phyloP scores from a whole-genome alignment of 2,113 vertebrate genomes.

The Emydura subglobosa region DNA sequence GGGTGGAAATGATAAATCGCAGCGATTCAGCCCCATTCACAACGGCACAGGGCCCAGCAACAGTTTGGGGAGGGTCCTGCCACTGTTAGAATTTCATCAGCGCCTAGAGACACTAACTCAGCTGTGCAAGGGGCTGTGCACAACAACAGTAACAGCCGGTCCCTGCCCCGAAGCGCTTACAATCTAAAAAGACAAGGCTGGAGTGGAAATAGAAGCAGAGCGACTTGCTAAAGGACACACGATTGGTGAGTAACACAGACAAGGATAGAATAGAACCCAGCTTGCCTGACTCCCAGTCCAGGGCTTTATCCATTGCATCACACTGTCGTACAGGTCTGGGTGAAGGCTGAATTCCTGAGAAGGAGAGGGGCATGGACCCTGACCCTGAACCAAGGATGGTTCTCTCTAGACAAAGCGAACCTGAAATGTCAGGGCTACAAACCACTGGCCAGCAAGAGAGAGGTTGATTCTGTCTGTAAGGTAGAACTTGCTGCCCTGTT shows the following conservation, averaged over 20 bases:
- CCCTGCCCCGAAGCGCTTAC: neutral
- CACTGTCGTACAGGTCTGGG: too few species aligned
- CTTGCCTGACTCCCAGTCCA: too few species aligned
- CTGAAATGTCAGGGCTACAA: too few species aligned
- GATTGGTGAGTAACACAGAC: too few species aligned
- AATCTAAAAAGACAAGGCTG: neutral
- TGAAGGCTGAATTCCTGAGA: too few species aligned
- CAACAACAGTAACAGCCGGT: neutral
- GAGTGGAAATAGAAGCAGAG: neutral
- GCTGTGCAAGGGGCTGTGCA: neutral
- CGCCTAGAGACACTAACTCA: neutral
- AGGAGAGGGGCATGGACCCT: too few species aligned
- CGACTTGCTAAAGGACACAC: neutral
- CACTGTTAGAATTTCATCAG: neutral
- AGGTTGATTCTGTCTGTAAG: too few species aligned
- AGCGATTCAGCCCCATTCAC: neutral
- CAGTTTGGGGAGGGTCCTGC: neutral
- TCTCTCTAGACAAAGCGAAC: too few species aligned
- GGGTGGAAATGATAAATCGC: neutral
- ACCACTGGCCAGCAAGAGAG: too few species aligned
- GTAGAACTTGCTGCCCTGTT: too few species aligned
- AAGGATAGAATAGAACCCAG: neutral
- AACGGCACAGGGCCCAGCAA: neutral
- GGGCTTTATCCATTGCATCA: too few species aligned
- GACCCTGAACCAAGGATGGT: too few species aligned